A percentile compares a stretch with the other conserved stretches of the same genome.
phyloP scores from a whole-genome alignment of 1,140 invertebrate genomes.

The Trichogramma pretiosum region DNA sequence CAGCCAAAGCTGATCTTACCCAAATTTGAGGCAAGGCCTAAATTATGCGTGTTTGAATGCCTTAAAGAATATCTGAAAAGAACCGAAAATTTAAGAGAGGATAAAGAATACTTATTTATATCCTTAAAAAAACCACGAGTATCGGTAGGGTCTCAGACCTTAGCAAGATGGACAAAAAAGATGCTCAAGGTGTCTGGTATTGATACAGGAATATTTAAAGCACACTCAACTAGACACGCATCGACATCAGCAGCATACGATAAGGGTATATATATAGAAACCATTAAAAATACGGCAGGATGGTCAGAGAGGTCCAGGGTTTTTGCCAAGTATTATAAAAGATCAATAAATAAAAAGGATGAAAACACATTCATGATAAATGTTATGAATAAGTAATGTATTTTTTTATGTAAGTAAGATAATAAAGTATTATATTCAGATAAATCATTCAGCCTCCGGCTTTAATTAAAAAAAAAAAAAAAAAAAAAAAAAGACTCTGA shows the following conservation, averaged over 20 bases:
- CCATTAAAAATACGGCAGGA: neutral
- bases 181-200: neutral
- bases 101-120: neutral
- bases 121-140: neutral
- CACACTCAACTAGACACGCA: neutral
- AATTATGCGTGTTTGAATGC: neutral
- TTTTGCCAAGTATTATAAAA: constrained; percentile 1
- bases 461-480: neutral
- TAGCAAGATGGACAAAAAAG: neutral
- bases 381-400: neutral
- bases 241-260: neutral
- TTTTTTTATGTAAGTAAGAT: neutral
- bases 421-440: neutral
- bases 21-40: neutral
- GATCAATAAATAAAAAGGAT: neutral
- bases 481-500: neutral
- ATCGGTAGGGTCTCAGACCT: neutral
- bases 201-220: neutral
- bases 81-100: neutral
- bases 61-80: neutral
- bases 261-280: neutral
- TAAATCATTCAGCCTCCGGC: neutral
- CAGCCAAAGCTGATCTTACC: neutral
- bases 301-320: neutral
- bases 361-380: neutral